phyloP scores from a whole-genome alignment of 2,888 invertebrate species.

The Tetramorium bicarinatum region DNA sequence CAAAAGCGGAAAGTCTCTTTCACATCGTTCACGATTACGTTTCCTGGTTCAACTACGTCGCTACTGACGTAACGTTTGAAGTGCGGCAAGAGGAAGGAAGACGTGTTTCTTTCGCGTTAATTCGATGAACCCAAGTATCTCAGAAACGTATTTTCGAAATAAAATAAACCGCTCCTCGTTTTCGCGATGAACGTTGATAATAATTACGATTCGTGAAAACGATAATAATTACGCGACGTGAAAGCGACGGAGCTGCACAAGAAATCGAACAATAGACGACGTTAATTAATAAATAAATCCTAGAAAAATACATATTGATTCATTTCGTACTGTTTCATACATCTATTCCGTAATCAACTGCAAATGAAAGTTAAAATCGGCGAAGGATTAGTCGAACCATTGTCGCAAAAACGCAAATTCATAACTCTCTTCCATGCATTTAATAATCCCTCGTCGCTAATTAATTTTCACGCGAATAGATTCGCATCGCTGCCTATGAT shows the following conservation, averaged over 20 bases:
- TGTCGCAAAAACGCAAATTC: constrained; percentile 2
- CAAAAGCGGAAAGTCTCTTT: constrained; percentile 28
- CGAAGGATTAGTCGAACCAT: background rate
- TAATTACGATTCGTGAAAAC: background rate
- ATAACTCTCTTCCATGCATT: constrained; percentile 4
- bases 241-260: constrained; percentile 11
- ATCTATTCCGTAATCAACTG: constrained; percentile 14
- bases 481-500: constrained; percentile 9
- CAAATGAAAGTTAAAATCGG: constrained; percentile 12
- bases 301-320: constrained; percentile 1
- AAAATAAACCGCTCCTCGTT: background rate
- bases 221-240: background rate
- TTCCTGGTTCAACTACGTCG: constrained; percentile 19
- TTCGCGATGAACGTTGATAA: background rate
- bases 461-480: constrained; percentile 34
- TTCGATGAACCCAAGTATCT: constrained; percentile 2
- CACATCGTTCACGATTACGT: constrained; percentile 4
- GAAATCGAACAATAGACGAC: constrained; percentile 7
- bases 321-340: background rate
- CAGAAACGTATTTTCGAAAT: background rate
- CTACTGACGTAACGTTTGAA: background rate
- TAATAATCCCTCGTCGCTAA: constrained; percentile 30
- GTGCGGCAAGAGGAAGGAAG: background rate
- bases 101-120: background rate
- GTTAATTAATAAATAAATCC: constrained; percentile 38